Conservation (phyloP, 2,113 vertebrate genomes). For the Charadrius vociferus region DNA sequence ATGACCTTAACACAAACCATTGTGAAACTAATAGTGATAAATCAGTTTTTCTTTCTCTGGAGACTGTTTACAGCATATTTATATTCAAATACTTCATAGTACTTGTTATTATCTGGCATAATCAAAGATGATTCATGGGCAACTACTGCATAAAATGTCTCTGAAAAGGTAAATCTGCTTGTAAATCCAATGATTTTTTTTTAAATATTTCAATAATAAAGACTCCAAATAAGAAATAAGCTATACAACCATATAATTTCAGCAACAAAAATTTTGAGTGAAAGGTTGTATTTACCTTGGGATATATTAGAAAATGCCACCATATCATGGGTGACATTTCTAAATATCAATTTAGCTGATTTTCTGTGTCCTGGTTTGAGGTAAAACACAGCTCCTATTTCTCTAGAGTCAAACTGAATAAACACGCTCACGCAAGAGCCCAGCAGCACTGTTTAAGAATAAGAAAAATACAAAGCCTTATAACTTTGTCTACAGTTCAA, state of each 20-base stretch:
- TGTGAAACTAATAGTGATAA: neutral
- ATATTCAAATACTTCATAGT: neutral
- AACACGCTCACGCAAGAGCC: neutral
- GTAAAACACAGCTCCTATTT: neutral
- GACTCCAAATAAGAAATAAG: neutral
- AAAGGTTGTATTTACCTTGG: constrained; percentile 10
- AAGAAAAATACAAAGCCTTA: neutral
- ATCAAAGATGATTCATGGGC: neutral
- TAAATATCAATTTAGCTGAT: constrained; percentile 25
- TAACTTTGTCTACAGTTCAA: neutral
- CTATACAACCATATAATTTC: neutral
- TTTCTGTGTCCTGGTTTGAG: no score
- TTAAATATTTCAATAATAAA: neutral
- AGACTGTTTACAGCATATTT: neutral
- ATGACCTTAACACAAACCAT: neutral
- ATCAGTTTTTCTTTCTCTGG: neutral
- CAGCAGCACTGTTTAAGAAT: neutral
- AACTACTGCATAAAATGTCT: neutral
- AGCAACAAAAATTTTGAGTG: neutral
- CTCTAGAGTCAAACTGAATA: neutral
- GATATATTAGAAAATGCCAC: constrained; percentile 31
- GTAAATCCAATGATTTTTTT: neutral
- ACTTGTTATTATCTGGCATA: neutral
- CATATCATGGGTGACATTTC: neutral
- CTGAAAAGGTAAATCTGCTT: neutral